These are phyloP conservation scores for Agapetus fuscipes DNA, from an alignment of 2,888 invertebrate species.

Conservation along the genomic window DNA sequence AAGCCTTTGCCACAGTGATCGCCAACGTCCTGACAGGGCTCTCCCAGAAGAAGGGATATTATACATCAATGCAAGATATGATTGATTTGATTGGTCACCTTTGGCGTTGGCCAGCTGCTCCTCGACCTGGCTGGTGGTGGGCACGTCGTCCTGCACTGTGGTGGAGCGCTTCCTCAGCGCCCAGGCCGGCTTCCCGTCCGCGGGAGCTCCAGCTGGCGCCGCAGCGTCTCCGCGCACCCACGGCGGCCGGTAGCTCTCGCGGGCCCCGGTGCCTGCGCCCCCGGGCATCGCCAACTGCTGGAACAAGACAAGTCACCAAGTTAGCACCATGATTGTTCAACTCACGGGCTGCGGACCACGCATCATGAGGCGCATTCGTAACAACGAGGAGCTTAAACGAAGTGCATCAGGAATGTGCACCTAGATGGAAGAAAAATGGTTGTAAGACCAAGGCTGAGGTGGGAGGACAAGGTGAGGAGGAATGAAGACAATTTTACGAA, in stretches of 20 bases:
- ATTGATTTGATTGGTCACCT: no score
- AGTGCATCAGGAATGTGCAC: not conserved
- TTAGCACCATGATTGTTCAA: no score
- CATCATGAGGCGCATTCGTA: no score
- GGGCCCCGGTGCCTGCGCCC: slow-evolving; percentile 41
- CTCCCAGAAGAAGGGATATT: no score
- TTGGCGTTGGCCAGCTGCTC: slow-evolving; percentile 18
- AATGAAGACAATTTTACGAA: no score
- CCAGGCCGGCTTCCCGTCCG: slow-evolving; percentile 56
- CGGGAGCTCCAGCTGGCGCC: slow-evolving; percentile 42
- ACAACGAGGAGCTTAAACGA: no score
- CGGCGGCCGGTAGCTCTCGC: slow-evolving; percentile 63
- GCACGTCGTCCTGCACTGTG: slow-evolving; percentile 7
- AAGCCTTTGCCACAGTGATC: no score
- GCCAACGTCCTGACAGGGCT: no score
- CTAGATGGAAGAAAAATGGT: not conserved
- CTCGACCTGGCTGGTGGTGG: slow-evolving; percentile 12
- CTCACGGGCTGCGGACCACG: no score
- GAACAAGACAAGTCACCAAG: not conserved
- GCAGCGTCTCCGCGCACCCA: slow-evolving; percentile 60
- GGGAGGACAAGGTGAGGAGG: not conserved
- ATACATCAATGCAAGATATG: no score
- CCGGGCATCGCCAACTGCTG: slow-evolving; percentile 32
- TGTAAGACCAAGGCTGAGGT: not conserved
- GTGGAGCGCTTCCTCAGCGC: slow-evolving; percentile 39